phyloP scores from a whole-genome alignment of 2,797 vertebrate genomes.

The Melanotaenia boesemani region DNA sequence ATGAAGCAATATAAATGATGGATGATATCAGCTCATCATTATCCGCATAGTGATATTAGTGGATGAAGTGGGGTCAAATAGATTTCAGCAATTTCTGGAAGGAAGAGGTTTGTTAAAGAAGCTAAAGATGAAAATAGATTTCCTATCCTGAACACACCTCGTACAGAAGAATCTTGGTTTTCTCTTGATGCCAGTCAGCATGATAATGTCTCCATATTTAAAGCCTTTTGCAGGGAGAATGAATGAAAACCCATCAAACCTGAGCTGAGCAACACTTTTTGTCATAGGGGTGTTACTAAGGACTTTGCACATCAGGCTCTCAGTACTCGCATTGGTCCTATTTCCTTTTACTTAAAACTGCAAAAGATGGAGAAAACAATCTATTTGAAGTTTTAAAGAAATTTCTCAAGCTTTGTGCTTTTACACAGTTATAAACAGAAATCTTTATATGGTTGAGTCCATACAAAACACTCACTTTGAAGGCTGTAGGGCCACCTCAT shows the following conservation, averaged over 20 bases:
- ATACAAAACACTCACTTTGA: too few species aligned
- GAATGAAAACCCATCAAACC: background rate
- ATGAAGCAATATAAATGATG: background rate
- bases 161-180: background rate
- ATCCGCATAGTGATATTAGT: background rate
- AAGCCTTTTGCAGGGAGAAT: background rate
- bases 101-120: background rate
- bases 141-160: background rate
- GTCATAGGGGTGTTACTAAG: background rate
- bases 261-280: background rate
- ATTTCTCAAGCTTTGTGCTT: background rate
- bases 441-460: too few species aligned
- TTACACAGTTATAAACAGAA: too few species aligned
- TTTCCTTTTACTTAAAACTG: slow-evolving; percentile 1
- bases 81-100: background rate
- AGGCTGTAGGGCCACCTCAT: too few species aligned
- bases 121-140: background rate
- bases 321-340: background rate
- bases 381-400: background rate
- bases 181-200: background rate
- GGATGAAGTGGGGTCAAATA: background rate
- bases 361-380: background rate
- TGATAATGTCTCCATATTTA: background rate
- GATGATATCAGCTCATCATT: background rate
- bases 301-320: background rate